Evolutionary conservation across 2,888 invertebrate genomes (phyloP).

Genomic region (Melinaea menophilus): DNA sequence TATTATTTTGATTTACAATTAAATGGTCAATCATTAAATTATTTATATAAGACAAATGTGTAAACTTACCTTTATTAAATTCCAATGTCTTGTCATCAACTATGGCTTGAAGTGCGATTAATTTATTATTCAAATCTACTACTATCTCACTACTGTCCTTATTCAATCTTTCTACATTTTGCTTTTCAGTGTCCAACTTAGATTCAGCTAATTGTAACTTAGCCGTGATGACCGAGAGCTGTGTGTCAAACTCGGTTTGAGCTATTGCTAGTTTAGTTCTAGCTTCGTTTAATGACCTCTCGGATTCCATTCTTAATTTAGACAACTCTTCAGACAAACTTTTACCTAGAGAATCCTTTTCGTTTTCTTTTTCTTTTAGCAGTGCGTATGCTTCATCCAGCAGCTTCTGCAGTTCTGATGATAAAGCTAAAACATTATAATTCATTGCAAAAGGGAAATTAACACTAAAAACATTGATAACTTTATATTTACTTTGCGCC

Average conservation of each 20-base stretch:
- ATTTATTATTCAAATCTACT: constrained; percentile 67
- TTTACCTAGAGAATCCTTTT: constrained; percentile 72
- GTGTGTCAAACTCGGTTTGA: constrained; percentile 79
- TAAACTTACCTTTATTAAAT: constrained; percentile 67
- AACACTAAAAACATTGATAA: neutral
- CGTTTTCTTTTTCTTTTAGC: constrained; percentile 71
- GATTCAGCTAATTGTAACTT: constrained; percentile 76
- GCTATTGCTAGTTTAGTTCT: constrained; percentile 83
- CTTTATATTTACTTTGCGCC: constrained; percentile 59
- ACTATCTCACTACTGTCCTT: constrained; percentile 71
- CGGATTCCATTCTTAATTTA: constrained; percentile 68
- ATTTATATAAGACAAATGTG: constrained; percentile 22
- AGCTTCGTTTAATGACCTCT: constrained; percentile 71
- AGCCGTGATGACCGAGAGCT: constrained; percentile 73
- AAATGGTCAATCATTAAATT: constrained; percentile 3
- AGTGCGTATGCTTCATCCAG: constrained; percentile 74
- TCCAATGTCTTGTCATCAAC: constrained; percentile 74
- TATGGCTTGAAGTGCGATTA: constrained; percentile 68
- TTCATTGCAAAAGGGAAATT: constrained; percentile 4
- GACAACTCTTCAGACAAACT: constrained; percentile 71
- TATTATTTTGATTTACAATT: constrained; percentile 5
- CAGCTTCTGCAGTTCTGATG: constrained; percentile 71
- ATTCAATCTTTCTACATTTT: constrained; percentile 66
- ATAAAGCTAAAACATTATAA: constrained; percentile 54
- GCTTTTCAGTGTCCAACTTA: constrained; percentile 67